A percentile compares a stretch with the other conserved stretches of the same genome.
phyloP scores from a whole-genome alignment of 2,113 vertebrate species.

The Sylvilagus bachmani region DNA sequence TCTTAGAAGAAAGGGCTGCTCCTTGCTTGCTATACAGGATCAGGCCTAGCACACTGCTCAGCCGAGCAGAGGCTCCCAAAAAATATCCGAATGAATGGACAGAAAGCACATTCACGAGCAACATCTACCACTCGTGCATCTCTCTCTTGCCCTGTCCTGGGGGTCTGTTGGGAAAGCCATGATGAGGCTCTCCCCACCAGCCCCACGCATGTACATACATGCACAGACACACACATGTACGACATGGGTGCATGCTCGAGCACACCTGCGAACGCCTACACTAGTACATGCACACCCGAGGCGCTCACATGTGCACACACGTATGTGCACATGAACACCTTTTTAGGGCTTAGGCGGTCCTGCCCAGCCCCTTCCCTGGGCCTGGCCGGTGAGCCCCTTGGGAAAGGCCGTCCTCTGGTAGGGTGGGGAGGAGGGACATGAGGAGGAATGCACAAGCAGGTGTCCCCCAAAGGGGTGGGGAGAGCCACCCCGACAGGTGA shows the following conservation, averaged over 20 bases:
- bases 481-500: slow-evolving; percentile 74
- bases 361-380: background rate
- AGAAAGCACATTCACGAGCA: background rate
- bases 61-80: background rate
- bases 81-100: background rate
- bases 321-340: background rate
- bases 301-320: background rate
- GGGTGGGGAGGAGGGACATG: background rate
- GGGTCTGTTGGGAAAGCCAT: background rate
- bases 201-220: too few relatives aligned
- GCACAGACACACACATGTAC: background rate
- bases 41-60: background rate
- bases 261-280: background rate
- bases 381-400: background rate
- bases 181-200: background rate
- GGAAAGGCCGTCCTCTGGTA: background rate
- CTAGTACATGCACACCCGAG: too few relatives aligned
- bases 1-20: background rate
- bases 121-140: background rate
- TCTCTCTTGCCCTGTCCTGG: background rate
- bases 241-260: background rate
- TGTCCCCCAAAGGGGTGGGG: slow-evolving; percentile 74
- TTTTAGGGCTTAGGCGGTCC: background rate
- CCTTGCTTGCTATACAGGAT: background rate
- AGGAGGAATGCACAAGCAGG: slow-evolving; percentile 66